Base-by-base conservation (phyloP, 2,888 invertebrate species). In the Elysia crispata region DNA sequence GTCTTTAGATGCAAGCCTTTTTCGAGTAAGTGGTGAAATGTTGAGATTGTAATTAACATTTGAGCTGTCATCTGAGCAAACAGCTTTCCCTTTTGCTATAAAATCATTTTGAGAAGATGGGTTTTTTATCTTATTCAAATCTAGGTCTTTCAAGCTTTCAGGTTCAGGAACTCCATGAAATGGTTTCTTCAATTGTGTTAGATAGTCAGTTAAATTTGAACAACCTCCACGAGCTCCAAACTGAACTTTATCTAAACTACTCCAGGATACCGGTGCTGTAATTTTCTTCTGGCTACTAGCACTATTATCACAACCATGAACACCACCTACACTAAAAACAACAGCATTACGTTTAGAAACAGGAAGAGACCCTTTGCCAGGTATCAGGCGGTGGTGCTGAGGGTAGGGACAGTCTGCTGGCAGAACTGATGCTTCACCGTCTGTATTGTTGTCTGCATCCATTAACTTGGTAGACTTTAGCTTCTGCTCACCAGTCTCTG, bases 401-500 rank as follows among this genome's bases (percentile, higher is more conserved):
- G 20, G 66, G 30, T 28, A 28, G 23, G 30, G 25, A 6, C 23
- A 28, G 30, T 41, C 41, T 41, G 41, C 86, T 20, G 87, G 87
- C 77, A 87, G 88, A 50, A 82, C 86, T 11, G 84, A 85, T 80
- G 88, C 76, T 85, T 76, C n/a, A 87, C 81, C 28, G 83, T 74
- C 25, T 41, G 57, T 6, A 6, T 18, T 25, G 49, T 82, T 15
- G 69, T 79, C 18, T 75, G 81, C 50, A 57, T 76, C 20, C 50
- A 25, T 30, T 31, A 79, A 11, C 78, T 79, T 30, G 60, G 60
- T 54, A 75, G 30, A 25, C 69, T 67, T 79, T 25, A 81, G 67
- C 57, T 82, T 84, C 66, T 84, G 84, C 74, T 88, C 87, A 20
- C 88, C 87, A 3, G 87, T 87, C 78, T 89, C 89, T 18, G 89